Evolutionary conservation across 2,113 vertebrate genomes (phyloP).

Genomic region (Equus quagga): DNA sequence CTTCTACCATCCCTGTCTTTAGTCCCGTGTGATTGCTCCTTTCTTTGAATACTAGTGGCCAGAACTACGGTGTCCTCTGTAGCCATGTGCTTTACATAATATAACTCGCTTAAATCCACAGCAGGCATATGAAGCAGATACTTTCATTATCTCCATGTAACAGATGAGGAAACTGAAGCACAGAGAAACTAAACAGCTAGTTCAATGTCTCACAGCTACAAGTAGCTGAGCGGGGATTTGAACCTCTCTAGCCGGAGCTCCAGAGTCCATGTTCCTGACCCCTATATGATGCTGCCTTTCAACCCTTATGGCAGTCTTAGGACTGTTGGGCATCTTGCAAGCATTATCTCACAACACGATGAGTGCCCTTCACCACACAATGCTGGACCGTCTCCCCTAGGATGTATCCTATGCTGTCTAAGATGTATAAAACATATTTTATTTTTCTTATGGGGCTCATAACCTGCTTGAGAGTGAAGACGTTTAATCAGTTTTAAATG

Average conservation of each 20-base stretch:
- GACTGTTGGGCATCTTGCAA: neutral
- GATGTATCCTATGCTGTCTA: neutral
- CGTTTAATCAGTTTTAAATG: neutral
- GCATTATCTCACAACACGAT: neutral
- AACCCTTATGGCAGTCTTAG: neutral
- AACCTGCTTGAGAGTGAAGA: neutral
- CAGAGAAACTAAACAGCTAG: neutral
- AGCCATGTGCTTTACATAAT: neutral
- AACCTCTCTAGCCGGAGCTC: neutral
- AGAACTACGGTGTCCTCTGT: neutral
- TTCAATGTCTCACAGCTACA: neutral
- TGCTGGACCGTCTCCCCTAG: neutral
- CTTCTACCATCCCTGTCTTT: neutral
- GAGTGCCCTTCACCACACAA: neutral
- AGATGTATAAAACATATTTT: neutral
- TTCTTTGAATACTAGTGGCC: neutral
- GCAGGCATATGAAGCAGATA: neutral
- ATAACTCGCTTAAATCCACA: neutral
- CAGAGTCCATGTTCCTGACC: neutral
- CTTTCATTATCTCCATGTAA: neutral
- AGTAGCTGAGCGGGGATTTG: neutral
- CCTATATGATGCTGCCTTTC: neutral
- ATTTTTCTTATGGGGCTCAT: neutral
- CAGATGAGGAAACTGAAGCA: slow-evolving; percentile 6
- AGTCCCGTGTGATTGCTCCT: neutral